Percentiles rank a stretch among this genome's conserved stretches.
Conservation (phyloP, 2,797 vertebrate genomes). For the Tadarida brasiliensis region DNA sequence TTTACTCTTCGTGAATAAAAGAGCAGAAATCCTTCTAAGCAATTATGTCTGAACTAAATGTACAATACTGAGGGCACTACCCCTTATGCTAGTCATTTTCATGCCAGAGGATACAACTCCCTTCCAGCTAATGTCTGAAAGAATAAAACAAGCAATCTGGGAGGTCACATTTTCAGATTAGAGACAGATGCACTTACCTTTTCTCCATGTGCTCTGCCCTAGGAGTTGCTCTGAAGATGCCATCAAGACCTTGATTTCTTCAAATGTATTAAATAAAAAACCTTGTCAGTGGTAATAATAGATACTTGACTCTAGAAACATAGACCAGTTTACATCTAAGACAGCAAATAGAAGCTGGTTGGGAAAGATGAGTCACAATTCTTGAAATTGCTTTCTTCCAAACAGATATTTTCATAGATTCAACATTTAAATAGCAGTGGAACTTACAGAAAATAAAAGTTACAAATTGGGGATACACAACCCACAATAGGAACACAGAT, state of each 20-base stretch:
- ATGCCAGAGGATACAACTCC: constrained; percentile 43
- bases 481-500: too few relatives aligned
- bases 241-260: constrained; percentile 82
- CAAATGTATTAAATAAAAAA: constrained; percentile 72
- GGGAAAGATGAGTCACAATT: neutral
- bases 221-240: constrained; percentile 78
- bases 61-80: neutral
- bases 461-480: neutral
- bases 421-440: constrained; percentile 13
- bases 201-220: constrained; percentile 79
- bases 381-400: constrained; percentile 8
- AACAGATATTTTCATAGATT: neutral
- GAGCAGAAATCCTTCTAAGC: constrained; percentile 66
- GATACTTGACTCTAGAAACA: constrained; percentile 38
- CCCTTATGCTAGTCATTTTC: constrained; percentile 67
- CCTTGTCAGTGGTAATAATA: constrained; percentile 43
- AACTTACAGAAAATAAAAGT: neutral
- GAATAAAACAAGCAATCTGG: neutral
- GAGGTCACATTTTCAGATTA: neutral
- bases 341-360: constrained; percentile 26
- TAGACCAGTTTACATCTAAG: constrained; percentile 44
- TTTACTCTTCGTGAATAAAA: constrained; percentile 66
- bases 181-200: constrained; percentile 79
- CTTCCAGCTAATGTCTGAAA: constrained; percentile 17
- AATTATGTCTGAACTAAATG: constrained; percentile 70